Evolutionary conservation across 2,888 invertebrate genomes (phyloP).

Genomic region (Hybos culiciformis): DNA sequence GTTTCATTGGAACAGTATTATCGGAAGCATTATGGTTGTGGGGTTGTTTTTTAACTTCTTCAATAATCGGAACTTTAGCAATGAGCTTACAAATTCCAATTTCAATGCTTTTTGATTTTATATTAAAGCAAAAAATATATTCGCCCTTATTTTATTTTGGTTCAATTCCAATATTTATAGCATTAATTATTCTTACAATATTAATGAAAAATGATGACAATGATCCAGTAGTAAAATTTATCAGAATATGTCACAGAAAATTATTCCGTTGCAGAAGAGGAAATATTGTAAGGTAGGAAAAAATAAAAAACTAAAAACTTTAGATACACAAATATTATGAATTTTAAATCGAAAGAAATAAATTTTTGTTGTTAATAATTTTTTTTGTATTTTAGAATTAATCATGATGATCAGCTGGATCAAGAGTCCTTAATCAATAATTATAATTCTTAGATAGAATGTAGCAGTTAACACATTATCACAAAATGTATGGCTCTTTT

Average conservation of each 20-base stretch:
- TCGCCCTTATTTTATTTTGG: slow-evolving; percentile 63
- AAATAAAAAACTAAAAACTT: background rate
- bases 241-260: slow-evolving; percentile 33
- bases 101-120: slow-evolving; percentile 71
- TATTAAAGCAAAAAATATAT: slow-evolving; percentile 54
- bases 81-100: slow-evolving; percentile 80
- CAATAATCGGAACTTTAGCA: slow-evolving; percentile 73
- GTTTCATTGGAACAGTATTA: slow-evolving; percentile 78
- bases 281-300: slow-evolving; percentile 28
- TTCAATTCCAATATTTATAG: slow-evolving; percentile 57
- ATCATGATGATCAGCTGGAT: too few relatives aligned
- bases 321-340: background rate
- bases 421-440: too few relatives aligned
- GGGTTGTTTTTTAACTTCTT: slow-evolving; percentile 89
- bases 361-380: background rate
- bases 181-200: slow-evolving; percentile 42
- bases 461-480: too few relatives aligned
- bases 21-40: slow-evolving; percentile 89
- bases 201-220: slow-evolving; percentile 68
- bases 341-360: background rate
- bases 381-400: background rate
- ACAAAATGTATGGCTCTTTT: too few relatives aligned
- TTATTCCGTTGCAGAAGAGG: slow-evolving; percentile 28
- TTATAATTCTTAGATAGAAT: too few relatives aligned
- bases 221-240: slow-evolving; percentile 53